A percentile compares a stretch with the other conserved stretches of the same genome.
These are phyloP conservation scores for Melinaea menophilus DNA, from an alignment of 2,888 invertebrate species.

Conservation along the genomic window DNA sequence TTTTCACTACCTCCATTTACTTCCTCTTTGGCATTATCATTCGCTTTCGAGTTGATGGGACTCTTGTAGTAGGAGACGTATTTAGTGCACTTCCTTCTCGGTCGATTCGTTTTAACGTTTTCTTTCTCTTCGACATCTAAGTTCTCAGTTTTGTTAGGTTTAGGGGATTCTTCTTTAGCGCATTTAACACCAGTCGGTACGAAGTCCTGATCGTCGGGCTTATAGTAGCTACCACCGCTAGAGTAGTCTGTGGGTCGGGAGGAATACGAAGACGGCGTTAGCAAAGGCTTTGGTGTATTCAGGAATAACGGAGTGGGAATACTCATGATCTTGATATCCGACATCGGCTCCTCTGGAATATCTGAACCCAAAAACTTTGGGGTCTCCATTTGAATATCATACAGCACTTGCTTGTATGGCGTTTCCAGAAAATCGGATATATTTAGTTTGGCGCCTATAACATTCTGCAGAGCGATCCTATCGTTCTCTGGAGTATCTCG, in stretches of 20 bases:
- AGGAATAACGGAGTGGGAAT: constrained; percentile 78
- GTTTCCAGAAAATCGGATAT: constrained; percentile 76
- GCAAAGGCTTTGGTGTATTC: constrained; percentile 55
- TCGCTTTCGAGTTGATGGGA: constrained; percentile 38
- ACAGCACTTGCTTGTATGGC: constrained; percentile 74
- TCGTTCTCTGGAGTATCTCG: constrained; percentile 66
- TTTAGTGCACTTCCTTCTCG: constrained; percentile 65
- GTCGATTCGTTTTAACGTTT: constrained; percentile 43
- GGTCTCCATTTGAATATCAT: constrained; percentile 74
- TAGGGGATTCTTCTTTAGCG: constrained; percentile 35
- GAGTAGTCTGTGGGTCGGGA: constrained; percentile 78
- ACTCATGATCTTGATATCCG: constrained; percentile 77
- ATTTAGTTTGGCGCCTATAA: constrained; percentile 64
- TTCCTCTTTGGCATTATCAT: constrained; percentile 42
- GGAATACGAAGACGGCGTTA: constrained; percentile 67
- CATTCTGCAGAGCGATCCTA: constrained; percentile 61
- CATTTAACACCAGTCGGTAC: constrained; percentile 46
- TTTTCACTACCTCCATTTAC: constrained; percentile 45
- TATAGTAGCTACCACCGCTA: constrained; percentile 80
- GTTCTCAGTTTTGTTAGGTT: constrained; percentile 32
- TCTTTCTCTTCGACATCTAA: constrained; percentile 32
- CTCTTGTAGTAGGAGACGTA: constrained; percentile 65
- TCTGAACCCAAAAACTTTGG: constrained; percentile 74
- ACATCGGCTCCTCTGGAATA: constrained; percentile 63
- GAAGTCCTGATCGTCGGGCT: constrained; percentile 80